Conservation (phyloP, 1,140 invertebrate genomes). For the Meteorus sp. region DNA sequence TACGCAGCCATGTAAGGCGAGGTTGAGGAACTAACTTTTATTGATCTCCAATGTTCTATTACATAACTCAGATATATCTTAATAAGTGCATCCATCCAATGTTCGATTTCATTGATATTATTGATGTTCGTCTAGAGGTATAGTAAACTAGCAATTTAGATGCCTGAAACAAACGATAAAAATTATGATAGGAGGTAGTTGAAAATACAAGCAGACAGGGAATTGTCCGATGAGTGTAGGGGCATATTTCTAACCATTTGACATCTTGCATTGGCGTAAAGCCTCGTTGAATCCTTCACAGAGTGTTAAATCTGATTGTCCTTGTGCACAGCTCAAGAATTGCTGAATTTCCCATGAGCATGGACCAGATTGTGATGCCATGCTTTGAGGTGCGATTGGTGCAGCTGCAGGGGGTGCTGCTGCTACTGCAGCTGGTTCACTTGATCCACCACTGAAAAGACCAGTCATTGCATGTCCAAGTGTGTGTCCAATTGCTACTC, state of each 20-base stretch:
- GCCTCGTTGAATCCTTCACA: conserved; percentile 94
- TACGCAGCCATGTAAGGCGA: too few species aligned
- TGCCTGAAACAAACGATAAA: conserved; percentile 32
- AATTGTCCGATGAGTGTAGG: too few species aligned
- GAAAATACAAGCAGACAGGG: neutral
- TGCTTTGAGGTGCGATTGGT: conserved; percentile 34
- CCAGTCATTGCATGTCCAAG: conserved; percentile 84
- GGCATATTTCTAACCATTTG: conserved; percentile 55
- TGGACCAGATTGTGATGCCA: conserved; percentile 61
- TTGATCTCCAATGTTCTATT: conserved; percentile 1
- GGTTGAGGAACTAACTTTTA: too few species aligned
- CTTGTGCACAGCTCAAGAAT: conserved; percentile 85
- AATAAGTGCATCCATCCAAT: neutral
- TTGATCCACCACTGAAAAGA: conserved; percentile 74
- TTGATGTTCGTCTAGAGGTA: conserved; percentile 6
- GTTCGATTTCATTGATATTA: neutral
- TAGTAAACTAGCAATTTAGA: conserved; percentile 16
- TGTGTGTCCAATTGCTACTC: conserved; percentile 86
- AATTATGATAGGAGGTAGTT: neutral
- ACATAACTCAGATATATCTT: neutral
- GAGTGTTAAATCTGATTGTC: conserved; percentile 79
- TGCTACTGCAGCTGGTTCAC: conserved; percentile 57
- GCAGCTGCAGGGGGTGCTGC: conserved; percentile 48
- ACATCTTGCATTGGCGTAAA: conserved; percentile 82
- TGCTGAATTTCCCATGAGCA: conserved; percentile 90